These are phyloP conservation scores for Crypturellus undulatus DNA, from an alignment of 2,113 vertebrate genomes.

Conservation along the genomic window DNA sequence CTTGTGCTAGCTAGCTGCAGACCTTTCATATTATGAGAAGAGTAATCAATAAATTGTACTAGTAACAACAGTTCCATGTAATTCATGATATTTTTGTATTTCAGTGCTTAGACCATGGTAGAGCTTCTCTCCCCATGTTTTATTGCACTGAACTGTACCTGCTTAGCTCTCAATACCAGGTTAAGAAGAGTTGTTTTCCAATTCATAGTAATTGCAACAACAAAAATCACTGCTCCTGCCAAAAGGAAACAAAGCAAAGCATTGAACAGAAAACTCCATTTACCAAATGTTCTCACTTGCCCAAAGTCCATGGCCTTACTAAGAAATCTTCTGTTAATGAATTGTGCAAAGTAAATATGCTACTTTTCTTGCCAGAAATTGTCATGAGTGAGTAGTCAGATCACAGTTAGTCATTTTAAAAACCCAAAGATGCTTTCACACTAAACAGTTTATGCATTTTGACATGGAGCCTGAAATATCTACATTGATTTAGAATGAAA, in stretches of 20 bases:
- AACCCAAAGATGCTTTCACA: not conserved
- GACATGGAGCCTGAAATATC: not conserved
- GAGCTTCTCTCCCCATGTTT: not conserved
- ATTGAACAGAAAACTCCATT: slow-evolving; percentile 14
- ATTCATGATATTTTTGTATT: slow-evolving; percentile 56
- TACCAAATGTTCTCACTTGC: not conserved
- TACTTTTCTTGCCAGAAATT: not conserved
- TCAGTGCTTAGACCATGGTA: slow-evolving; percentile 1
- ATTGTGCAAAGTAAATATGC: not conserved
- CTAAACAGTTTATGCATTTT: not conserved
- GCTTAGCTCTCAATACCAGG: slow-evolving; percentile 3
- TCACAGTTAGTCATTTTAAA: not conserved
- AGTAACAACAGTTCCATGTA: not conserved
- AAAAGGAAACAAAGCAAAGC: not conserved
- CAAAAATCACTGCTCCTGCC: not conserved
- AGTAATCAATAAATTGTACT: slow-evolving; percentile 13
- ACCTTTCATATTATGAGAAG: not conserved
- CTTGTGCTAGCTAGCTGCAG: not conserved
- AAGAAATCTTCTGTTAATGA: not conserved
- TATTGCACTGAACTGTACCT: slow-evolving; percentile 15
- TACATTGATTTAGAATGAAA: not conserved
- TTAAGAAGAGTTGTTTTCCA: slow-evolving; percentile 34
- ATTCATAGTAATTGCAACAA: not conserved
- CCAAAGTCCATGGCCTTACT: not conserved
- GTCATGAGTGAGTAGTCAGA: not conserved